Conservation (phyloP, 1,140 invertebrate genomes). For the Sycophila sp. region DNA sequence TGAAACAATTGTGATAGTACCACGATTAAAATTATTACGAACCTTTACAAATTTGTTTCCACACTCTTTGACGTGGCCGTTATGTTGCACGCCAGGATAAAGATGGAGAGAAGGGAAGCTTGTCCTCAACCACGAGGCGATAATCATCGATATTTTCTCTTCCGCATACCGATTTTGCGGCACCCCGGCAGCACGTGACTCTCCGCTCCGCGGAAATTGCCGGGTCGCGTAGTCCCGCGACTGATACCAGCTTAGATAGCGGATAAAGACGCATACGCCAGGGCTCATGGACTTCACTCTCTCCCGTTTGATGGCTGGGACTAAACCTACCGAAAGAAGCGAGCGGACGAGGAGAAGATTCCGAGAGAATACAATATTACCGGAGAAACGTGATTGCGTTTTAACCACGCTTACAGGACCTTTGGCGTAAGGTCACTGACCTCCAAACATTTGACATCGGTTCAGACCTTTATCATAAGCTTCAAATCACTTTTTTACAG, state of each 20-base stretch:
- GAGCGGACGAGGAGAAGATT: not conserved
- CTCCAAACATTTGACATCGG: too few species aligned
- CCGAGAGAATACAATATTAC: too few species aligned
- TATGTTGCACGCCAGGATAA: not conserved
- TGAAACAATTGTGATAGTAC: too few species aligned
- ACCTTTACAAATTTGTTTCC: too few species aligned
- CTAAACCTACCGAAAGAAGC: not conserved
- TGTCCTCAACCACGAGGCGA: constrained; percentile 46
- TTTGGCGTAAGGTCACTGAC: too few species aligned
- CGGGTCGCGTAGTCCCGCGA: constrained; percentile 42
- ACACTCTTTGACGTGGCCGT: too few species aligned
- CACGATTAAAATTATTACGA: too few species aligned
- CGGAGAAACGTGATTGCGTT: too few species aligned
- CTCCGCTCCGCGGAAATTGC: constrained; percentile 56
- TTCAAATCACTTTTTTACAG: too few species aligned
- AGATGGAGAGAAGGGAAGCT: not conserved
- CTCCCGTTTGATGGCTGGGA: not conserved
- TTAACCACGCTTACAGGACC: too few species aligned
- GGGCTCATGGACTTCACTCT: not conserved
- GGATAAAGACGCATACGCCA: constrained; percentile 47
- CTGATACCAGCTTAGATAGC: constrained; percentile 58
- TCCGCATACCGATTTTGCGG: constrained; percentile 63
- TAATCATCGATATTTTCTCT: constrained; percentile 65
- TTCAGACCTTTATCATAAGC: too few species aligned
- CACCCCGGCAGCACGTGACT: constrained; percentile 56